Evolutionary conservation across 2,113 vertebrate genomes (phyloP), one percentile per base, ranked within the genome.

Genomic region (Solea solea): DNA sequence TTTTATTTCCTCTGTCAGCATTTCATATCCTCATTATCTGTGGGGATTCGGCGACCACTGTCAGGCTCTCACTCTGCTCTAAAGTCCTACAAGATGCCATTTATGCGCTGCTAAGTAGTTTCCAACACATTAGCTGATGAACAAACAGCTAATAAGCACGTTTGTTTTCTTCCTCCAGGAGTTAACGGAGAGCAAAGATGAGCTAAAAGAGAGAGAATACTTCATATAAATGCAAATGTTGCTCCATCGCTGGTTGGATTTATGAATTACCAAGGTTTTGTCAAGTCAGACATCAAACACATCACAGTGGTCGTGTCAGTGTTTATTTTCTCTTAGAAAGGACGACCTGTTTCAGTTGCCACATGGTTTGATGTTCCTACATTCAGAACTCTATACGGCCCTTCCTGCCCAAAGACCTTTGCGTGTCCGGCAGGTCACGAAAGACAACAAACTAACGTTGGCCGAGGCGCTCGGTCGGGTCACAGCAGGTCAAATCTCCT

Each of bases 1-100:
- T 21, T 63, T 73, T 78, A 52, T 77, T 58, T 59, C 60, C 59
- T 76, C 68, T 55, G 64, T 73, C 86, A 80, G 56, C 68, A 68
- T 80, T 76, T 78, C 56, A 80, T 73, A 59, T 78, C 59, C 45
- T 64, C 58, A n/a, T 45, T 25, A 6, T 46, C 55, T 57, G 27
- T 12, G 62, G 25, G 39, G 60, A 58, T 64, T 66, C 5, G n/a
- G 10, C 48, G 21, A 56, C 64, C 74, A 76, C 59, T 64, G 46
- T 59, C 2, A 41, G 53, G 40, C 11, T 60, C 59, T 59, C 66
- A 1, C 42, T 7, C 8, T 39, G 15, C 28, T 62, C 13, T 64
- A 25, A 64, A 55, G 34, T 65, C n/a, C 46, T 56, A 58, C 6
- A 27, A 60, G 21, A 57, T 69, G 55, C 52, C 55, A 16, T 51